A percentile compares a stretch with the other conserved stretches of the same genome.
phyloP scores from a whole-genome alignment of 2,888 invertebrate species.

The Exephanes ischioxanthus region DNA sequence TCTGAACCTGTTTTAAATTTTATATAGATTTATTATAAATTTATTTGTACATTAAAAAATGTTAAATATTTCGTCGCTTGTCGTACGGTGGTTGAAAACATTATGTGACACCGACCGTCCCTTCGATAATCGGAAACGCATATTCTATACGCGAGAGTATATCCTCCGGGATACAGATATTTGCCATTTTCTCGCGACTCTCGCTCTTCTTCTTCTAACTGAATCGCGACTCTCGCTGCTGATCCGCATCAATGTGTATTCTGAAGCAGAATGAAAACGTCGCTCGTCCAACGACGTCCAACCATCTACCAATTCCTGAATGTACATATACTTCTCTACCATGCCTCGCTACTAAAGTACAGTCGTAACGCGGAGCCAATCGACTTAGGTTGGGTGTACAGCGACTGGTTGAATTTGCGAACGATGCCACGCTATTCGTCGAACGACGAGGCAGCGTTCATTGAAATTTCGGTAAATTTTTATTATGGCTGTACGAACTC shows the following conservation, averaged over 20 bases:
- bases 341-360: background rate
- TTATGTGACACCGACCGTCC: constrained; percentile 70
- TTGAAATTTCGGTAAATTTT: background rate
- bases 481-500: background rate
- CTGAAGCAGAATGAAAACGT: too few relatives aligned
- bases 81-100: background rate
- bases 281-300: too few relatives aligned
- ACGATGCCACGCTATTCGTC: background rate
- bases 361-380: background rate
- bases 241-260: too few relatives aligned
- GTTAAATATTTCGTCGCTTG: background rate
- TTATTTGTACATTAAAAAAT: background rate
- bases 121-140: constrained; percentile 79
- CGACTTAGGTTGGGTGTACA: background rate
- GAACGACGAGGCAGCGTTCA: too few relatives aligned
- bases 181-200: constrained; percentile 22
- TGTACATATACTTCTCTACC: too few relatives aligned
- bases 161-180: constrained; percentile 50
- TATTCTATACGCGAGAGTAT: constrained; percentile 70
- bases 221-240: too few relatives aligned
- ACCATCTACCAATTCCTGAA: too few relatives aligned
- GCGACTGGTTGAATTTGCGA: background rate
- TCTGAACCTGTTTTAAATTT: constrained; percentile 69
- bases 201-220: background rate
- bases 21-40: constrained; percentile 1